Conservation (phyloP, 2,113 vertebrate genomes). For the Sceloporus tristichus region DNA sequence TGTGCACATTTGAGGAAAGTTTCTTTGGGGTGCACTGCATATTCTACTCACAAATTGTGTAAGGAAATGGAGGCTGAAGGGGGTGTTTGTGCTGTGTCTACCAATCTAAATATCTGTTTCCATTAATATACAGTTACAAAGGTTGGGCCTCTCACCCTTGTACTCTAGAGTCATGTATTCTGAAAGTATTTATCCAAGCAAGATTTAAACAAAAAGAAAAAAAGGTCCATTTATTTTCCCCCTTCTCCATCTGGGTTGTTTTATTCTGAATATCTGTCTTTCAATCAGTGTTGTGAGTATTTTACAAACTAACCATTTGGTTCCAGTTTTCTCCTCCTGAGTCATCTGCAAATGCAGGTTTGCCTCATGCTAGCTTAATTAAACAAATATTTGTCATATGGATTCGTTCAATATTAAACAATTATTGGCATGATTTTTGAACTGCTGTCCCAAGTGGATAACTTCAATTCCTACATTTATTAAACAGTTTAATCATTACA, state of each 20-base stretch:
- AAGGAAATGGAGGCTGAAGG: neutral
- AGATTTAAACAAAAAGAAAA: neutral
- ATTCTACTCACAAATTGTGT: neutral
- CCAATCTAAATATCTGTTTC: neutral
- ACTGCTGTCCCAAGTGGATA: neutral
- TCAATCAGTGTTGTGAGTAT: neutral
- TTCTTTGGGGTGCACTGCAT: neutral
- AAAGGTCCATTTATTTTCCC: neutral
- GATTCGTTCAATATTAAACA: slow-evolving; percentile 23
- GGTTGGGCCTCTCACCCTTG: neutral
- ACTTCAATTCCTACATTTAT: neutral
- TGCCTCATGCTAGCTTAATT: neutral
- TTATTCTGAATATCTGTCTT: slow-evolving; percentile 8
- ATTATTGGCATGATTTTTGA: slow-evolving; percentile 23
- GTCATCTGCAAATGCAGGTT: slow-evolving; percentile 16
- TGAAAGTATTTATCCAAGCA: slow-evolving; percentile 1
- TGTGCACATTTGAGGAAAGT: neutral
- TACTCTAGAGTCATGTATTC: neutral
- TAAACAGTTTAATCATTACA: slow-evolving; percentile 25
- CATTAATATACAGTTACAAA: neutral
- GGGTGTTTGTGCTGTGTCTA: neutral
- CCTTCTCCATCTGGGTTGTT: neutral
- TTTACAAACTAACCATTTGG: slow-evolving; percentile 23
- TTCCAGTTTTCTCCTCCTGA: slow-evolving; percentile 26
- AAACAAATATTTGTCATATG: slow-evolving; percentile 32